phyloP scores from a whole-genome alignment of 2,113 vertebrate species.

The Loxodonta africana region DNA sequence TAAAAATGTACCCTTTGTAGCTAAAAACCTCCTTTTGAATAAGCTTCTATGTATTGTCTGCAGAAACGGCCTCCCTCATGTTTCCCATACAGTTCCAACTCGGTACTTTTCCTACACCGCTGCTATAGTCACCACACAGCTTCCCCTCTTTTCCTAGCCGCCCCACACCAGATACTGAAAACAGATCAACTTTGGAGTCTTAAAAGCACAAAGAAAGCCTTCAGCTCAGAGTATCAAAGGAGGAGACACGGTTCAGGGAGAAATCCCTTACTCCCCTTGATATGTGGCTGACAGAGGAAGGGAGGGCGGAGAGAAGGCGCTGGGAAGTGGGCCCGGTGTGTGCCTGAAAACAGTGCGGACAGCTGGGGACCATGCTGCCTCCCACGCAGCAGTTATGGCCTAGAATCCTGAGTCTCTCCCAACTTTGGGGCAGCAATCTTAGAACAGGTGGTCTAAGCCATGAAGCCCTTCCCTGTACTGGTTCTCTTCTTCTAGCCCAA shows the following conservation, averaged over 20 bases:
- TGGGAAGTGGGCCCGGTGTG: too few relatives aligned
- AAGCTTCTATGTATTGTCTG: neutral
- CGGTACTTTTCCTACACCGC: neutral
- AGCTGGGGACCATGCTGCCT: neutral
- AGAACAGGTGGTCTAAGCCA: neutral
- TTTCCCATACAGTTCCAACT: neutral
- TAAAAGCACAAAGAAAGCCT: neutral
- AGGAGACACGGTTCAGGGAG: neutral
- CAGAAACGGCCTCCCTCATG: neutral
- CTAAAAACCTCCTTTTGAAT: neutral
- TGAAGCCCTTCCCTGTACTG: rapidly evolving
- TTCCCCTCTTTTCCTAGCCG: neutral
- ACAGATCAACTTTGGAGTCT: neutral
- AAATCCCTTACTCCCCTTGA: neutral
- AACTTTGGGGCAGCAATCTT: neutral
- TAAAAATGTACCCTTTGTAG: neutral
- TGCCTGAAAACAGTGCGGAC: neutral
- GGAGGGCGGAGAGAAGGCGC: neutral
- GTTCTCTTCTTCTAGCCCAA: neutral
- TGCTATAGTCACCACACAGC: neutral
- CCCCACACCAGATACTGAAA: neutral
- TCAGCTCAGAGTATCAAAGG: neutral
- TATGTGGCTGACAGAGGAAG: neutral
- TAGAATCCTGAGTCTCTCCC: neutral
- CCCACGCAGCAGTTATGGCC: neutral